Conservation (phyloP, 2,888 invertebrate genomes). For the Branchellion lobata region DNA sequence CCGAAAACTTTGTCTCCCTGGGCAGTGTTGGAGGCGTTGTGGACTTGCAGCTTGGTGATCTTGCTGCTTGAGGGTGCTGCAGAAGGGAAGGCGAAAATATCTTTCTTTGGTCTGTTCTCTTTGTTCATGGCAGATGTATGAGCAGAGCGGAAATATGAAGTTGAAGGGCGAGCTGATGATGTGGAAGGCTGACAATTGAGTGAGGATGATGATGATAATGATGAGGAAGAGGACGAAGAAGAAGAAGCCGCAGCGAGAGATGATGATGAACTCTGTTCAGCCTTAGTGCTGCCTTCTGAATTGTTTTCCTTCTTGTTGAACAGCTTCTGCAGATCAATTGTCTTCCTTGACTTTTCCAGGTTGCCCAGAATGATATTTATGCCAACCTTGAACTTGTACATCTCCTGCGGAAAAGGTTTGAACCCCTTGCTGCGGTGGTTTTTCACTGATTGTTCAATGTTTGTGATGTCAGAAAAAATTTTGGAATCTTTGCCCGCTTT, state of each 20-base stretch:
- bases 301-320: not conserved
- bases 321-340: not conserved
- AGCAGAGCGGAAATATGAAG: no score
- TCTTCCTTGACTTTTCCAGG: constrained; percentile 2
- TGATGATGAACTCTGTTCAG: not conserved
- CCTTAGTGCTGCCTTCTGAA: not conserved
- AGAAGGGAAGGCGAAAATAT: not conserved
- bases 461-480: not conserved
- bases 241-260: not conserved
- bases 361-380: not conserved
- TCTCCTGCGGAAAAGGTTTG: not conserved
- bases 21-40: not conserved
- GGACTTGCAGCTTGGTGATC: not conserved
- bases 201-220: not conserved
- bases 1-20: not conserved
- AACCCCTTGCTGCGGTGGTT: not conserved
- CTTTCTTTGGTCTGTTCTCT: not conserved
- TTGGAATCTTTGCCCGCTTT: not conserved
- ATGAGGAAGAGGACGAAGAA: not conserved
- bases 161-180: not conserved
- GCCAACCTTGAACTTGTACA: not conserved
- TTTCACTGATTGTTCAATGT: not conserved
- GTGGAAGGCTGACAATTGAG: not conserved
- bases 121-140: not conserved
- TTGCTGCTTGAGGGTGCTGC: not conserved